Evolutionary conservation across 2,113 vertebrate genomes (phyloP).

Genomic region (Nansenia antarctica): DNA sequence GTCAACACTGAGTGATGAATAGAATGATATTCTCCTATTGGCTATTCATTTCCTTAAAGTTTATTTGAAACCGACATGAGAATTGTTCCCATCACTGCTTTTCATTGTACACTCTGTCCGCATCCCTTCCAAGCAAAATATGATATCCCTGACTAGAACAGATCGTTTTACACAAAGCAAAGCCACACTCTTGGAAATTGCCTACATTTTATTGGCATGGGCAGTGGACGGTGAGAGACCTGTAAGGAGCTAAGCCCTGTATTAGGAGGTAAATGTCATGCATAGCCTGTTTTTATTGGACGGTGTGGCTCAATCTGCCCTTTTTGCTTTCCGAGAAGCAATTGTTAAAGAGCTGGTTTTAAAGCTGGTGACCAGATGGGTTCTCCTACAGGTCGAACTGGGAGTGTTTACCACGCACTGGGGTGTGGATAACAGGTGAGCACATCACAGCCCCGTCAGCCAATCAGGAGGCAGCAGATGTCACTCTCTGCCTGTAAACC

Average conservation of each 20-base stretch:
- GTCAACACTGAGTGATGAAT: conserved; percentile 6
- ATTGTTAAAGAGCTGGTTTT: conserved; percentile 79
- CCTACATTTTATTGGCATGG: conserved; percentile 72
- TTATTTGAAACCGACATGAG: conserved; percentile 43
- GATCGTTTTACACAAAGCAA: conserved; percentile 55
- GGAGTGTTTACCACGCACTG: conserved; percentile 77
- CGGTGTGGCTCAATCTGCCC: conserved; percentile 72
- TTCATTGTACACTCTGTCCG: conserved; percentile 27
- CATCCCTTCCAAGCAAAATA: conserved; percentile 52
- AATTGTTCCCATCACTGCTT: conserved; percentile 36
- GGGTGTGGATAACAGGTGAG: conserved; percentile 78
- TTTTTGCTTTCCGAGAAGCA: conserved; percentile 69
- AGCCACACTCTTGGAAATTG: conserved; percentile 64
- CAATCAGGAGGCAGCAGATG: conserved; percentile 67
- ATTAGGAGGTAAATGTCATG: conserved; percentile 78
- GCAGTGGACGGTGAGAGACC: conserved; percentile 59
- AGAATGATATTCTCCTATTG: conserved; percentile 19
- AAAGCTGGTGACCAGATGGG: conserved; percentile 80
- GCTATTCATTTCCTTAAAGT: conserved; percentile 27
- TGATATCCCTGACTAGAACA: conserved; percentile 48
- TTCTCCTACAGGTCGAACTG: conserved; percentile 68
- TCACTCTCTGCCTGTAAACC: conserved; percentile 71
- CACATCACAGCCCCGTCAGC: conserved; percentile 51
- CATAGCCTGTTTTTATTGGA: conserved; percentile 79
- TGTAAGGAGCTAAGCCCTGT: conserved; percentile 54